These are phyloP conservation scores for Falco cherrug DNA, from an alignment of 2,797 vertebrate species.

Conservation along the genomic window DNA sequence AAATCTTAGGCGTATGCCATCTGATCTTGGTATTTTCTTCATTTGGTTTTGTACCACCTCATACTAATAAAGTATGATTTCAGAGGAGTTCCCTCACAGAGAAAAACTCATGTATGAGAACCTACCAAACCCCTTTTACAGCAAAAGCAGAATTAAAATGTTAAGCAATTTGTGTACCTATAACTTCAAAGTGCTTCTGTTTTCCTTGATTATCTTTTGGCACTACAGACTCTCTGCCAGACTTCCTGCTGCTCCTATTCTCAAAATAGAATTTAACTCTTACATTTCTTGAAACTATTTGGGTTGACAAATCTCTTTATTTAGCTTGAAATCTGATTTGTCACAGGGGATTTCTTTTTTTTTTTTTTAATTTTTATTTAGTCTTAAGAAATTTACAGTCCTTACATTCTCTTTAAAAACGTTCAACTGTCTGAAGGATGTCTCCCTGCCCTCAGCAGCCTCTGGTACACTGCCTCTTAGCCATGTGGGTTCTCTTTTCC, in stretches of 20 bases:
- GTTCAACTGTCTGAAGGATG: not conserved
- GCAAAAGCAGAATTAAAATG: not conserved
- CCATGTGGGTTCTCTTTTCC: accelerated
- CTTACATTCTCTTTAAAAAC: not conserved
- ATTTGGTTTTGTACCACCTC: not conserved
- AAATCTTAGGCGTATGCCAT: not conserved
- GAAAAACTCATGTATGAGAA: not conserved
- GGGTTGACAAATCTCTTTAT: not conserved
- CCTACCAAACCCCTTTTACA: not conserved
- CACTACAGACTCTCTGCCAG: not conserved
- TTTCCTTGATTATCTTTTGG: not conserved
- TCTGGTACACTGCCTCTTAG: not conserved
- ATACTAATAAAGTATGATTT: not conserved
- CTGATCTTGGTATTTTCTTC: not conserved
- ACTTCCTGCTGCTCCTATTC: not conserved
- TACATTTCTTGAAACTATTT: not conserved
- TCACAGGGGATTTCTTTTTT: not conserved
- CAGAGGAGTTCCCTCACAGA: not conserved
- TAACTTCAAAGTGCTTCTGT: not conserved
- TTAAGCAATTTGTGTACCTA: not conserved
- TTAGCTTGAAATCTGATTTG: not conserved
- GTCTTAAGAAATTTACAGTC: not conserved
- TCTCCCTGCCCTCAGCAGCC: not conserved
- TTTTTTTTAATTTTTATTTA: not conserved
- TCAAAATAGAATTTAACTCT: not conserved